Evolutionary conservation across 2,113 vertebrate genomes (phyloP).

Genomic region (Myotis brandtii): DNA sequence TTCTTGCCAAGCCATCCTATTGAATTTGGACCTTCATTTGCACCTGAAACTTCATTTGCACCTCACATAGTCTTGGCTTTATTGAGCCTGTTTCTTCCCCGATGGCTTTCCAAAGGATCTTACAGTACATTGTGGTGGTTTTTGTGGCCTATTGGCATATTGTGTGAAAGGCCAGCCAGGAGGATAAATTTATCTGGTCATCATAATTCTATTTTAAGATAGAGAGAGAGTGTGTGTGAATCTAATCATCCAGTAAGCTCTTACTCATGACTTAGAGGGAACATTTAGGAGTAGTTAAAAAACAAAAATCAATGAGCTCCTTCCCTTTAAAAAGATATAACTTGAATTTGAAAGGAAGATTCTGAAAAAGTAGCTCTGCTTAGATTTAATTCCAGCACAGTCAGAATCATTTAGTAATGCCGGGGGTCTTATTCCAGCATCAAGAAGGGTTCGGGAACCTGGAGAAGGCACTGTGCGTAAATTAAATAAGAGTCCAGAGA

Average conservation of each 20-base stretch:
- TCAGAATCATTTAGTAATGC: not conserved
- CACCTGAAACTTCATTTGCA: not conserved
- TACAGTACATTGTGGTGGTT: not conserved
- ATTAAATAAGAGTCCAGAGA: no score
- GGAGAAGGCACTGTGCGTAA: no score
- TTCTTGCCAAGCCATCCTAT: not conserved
- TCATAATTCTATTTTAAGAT: not conserved
- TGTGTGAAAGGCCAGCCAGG: not conserved
- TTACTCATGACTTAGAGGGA: not conserved
- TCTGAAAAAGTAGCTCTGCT: constrained; percentile 3
- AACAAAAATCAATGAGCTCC: not conserved
- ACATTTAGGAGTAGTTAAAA: not conserved
- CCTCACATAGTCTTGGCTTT: not conserved
- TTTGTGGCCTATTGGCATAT: not conserved
- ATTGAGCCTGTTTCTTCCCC: not conserved
- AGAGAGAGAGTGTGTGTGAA: not conserved
- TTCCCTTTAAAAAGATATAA: not conserved
- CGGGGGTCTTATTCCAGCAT: no score
- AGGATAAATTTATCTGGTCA: not conserved
- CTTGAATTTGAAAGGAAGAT: not conserved
- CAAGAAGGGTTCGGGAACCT: no score
- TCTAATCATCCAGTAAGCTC: not conserved
- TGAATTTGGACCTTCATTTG: not conserved
- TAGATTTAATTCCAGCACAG: constrained; percentile 7
- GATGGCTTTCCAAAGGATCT: not conserved